Evolutionary conservation across 2,888 invertebrate species (phyloP).

Genomic region (Lycaena phlaeas): DNA sequence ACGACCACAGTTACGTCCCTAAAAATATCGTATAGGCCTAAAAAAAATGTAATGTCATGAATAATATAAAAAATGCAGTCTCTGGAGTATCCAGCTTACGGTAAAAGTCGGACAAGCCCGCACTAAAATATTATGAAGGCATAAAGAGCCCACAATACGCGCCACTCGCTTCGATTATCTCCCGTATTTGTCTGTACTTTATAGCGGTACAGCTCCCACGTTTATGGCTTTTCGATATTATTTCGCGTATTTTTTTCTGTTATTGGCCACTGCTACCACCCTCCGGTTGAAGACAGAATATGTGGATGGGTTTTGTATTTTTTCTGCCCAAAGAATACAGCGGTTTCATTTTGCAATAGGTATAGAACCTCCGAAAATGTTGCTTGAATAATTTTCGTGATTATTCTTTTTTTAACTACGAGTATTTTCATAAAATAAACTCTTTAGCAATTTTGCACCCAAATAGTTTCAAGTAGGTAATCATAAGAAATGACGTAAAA

Average conservation of each 20-base stretch:
- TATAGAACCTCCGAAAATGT: no score
- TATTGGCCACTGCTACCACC: constrained; percentile 35
- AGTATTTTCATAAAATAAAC: no score
- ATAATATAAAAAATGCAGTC: constrained; percentile 14
- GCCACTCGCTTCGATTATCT: constrained; percentile 64
- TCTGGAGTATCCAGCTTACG: constrained; percentile 19
- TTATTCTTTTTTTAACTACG: no score
- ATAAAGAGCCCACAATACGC: constrained; percentile 63
- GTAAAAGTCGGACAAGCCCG: constrained; percentile 50
- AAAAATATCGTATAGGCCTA: no score
- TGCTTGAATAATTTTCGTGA: no score
- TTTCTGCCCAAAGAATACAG: no score
- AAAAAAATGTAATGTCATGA: constrained; percentile 7
- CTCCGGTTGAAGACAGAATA: constrained; percentile 22
- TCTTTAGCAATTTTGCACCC: no score
- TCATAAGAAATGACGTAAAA: no score
- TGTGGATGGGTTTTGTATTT: constrained; percentile 35
- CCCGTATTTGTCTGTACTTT: constrained; percentile 64
- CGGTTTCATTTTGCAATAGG: no score
- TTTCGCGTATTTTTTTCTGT: constrained; percentile 59
- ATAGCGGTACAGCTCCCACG: constrained; percentile 49
- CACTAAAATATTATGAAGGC: constrained; percentile 65
- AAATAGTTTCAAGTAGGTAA: no score
- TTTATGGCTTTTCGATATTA: constrained; percentile 69
- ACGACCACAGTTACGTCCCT: no score